Evolutionary conservation across 2,113 vertebrate species (phyloP).

Genomic region (Procavia capensis): DNA sequence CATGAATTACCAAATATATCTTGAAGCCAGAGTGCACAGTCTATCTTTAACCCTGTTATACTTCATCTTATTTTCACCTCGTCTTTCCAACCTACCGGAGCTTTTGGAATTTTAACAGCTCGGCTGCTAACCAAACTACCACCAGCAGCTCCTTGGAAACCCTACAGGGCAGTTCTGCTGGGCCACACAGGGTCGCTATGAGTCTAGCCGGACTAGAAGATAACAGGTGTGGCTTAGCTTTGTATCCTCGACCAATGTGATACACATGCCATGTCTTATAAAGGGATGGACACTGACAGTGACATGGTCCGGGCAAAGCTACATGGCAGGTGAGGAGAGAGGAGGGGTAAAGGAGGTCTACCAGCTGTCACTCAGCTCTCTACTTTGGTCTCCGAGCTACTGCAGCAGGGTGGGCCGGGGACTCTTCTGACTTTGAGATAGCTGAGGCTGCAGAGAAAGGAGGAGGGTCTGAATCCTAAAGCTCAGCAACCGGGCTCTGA

Average conservation of each 20-base stretch:
- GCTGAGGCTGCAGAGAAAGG: neutral
- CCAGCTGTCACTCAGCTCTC: neutral
- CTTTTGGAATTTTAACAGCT: neutral
- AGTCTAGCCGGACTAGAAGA: too few relatives aligned
- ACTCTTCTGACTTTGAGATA: too few relatives aligned
- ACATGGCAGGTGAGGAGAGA: rapidly evolving
- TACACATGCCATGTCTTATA: rapidly evolving
- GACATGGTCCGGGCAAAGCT: neutral
- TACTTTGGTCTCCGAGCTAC: neutral
- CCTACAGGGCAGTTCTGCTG: too few relatives aligned
- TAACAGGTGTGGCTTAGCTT: neutral
- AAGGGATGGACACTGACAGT: rapidly evolving
- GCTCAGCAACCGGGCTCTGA: rapidly evolving
- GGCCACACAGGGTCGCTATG: too few relatives aligned
- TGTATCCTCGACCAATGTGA: neutral
- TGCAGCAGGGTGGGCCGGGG: rapidly evolving
- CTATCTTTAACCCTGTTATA: neutral
- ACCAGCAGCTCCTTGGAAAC: too few relatives aligned
- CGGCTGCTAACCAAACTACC: too few relatives aligned
- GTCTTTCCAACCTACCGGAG: neutral
- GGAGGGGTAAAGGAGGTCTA: neutral
- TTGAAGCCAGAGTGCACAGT: neutral
- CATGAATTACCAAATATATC: neutral
- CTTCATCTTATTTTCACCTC: neutral
- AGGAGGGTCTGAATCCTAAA: rapidly evolving